Conservation (phyloP, 2,113 vertebrate genomes). For the Otocyon megalotis region DNA sequence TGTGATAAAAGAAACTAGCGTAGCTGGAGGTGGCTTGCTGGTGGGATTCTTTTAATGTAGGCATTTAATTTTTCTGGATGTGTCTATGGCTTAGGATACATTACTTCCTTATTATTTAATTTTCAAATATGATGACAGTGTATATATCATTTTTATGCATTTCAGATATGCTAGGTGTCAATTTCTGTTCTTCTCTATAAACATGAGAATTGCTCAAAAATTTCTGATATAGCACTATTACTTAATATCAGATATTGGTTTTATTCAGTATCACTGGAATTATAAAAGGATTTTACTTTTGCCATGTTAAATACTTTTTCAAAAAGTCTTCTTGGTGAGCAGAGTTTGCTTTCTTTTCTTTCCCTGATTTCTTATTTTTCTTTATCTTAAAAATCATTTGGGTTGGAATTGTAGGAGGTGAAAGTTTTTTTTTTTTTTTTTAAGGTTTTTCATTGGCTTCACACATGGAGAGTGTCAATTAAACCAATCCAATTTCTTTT, state of each 20-base stretch:
- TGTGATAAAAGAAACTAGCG: constrained; percentile 66
- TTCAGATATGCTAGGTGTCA: background rate
- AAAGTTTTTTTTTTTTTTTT: constrained; percentile 45
- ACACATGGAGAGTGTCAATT: constrained; percentile 28
- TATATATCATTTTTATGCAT: constrained; percentile 46
- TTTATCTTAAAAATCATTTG: constrained; percentile 58
- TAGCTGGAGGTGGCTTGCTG: constrained; percentile 37
- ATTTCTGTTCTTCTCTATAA: constrained; percentile 9
- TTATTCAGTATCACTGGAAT: background rate
- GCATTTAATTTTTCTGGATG: constrained; percentile 54
- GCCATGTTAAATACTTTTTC: background rate
- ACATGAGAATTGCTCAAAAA: background rate
- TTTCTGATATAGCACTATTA: background rate
- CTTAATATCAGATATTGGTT: background rate
- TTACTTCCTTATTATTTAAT: constrained; percentile 60
- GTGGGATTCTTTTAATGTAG: constrained; percentile 58
- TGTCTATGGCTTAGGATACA: background rate
- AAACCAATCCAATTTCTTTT: constrained; percentile 59
- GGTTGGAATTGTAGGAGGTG: background rate
- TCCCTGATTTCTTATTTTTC: background rate
- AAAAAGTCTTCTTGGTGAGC: background rate
- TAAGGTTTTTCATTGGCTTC: constrained; percentile 38
- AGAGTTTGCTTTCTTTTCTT: background rate
- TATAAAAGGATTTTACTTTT: constrained; percentile 11
- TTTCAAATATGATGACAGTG: constrained; percentile 11